Evolutionary conservation across 1,140 invertebrate genomes (phyloP), one percentile per base, ranked within the genome.

Genomic region (Aricia agestis): DNA sequence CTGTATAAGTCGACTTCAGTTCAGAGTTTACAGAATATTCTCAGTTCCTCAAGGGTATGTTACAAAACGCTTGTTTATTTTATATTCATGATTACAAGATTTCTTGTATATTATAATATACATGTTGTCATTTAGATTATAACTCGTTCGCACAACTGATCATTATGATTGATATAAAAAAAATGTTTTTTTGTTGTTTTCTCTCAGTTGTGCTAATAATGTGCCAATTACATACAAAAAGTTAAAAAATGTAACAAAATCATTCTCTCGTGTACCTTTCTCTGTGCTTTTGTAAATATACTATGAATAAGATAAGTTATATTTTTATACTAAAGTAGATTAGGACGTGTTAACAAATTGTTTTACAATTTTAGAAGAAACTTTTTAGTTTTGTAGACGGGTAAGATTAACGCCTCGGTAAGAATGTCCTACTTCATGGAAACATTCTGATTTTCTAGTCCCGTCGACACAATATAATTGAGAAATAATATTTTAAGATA

Each of bases 201-300:
- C 6, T 52, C 0, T 52, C 45, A 52, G 41, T 11, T 52, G 45
- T 52, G 45, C 45, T 52, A 36, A 36, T 19, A 59, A 63, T 2
- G 59, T 63, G 59, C 59, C 59, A 63, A 63, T 63, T 63, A 25
- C 1, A 4, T 25, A 13, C 11, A 11, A 63, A 63, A 19, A 25
- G 59, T 63, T 18, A 3, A 59, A 63, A 63, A 63, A 19, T 63
- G 11, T 18, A 19, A 82, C 79, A 79, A 71, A 79, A 85, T 73
- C 83, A 85, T 83, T 85, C 81, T 85, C 18, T 75, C 71, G 76
- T 58, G 81, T 85, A 85, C 83, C 83, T 85, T 81, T 66, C 69
- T 72, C 66, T 69, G 68, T 66, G 59, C 59, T 63, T 63, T 63
- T 63, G 59, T 63, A 63, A 63, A 63, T 63, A 63, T 25, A 25